Percentiles rank a stretch among this genome's conserved stretches.
Evolutionary conservation across 2,797 vertebrate species (phyloP).

Genomic region (Columba guinea): DNA sequence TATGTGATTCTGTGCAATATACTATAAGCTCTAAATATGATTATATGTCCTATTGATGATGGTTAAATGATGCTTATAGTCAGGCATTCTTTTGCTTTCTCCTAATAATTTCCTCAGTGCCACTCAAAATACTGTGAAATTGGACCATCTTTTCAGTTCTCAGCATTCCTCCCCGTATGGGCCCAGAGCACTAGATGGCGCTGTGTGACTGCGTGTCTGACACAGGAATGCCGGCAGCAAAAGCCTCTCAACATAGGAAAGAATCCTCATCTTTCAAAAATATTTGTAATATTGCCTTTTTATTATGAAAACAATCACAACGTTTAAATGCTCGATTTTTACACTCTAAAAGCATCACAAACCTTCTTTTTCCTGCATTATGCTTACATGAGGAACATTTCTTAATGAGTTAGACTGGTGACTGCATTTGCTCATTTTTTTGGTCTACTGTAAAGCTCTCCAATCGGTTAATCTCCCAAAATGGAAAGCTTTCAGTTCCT

Average conservation of each 20-base stretch:
- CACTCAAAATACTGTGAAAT: background rate
- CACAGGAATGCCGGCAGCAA: background rate
- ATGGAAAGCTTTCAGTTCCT: background rate
- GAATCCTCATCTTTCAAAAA: slow-evolving; percentile 36
- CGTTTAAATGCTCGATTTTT: background rate
- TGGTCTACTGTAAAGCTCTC: background rate
- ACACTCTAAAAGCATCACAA: background rate
- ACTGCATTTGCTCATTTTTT: background rate
- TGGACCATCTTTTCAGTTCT: background rate
- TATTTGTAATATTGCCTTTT: slow-evolving; percentile 33
- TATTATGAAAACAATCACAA: slow-evolving; percentile 50
- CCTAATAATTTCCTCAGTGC: background rate
- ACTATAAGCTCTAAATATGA: background rate
- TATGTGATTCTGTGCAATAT: background rate
- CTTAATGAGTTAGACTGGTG: background rate
- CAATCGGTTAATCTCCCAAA: background rate
- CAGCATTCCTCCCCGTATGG: background rate
- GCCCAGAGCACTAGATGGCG: slow-evolving; percentile 54
- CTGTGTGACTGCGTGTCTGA: background rate
- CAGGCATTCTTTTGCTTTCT: background rate
- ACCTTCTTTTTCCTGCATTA: background rate
- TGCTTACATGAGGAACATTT: background rate
- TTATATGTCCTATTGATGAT: background rate
- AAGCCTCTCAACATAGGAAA: background rate
- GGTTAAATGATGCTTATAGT: background rate